Evolutionary conservation across 2,797 vertebrate species (phyloP).

Genomic region (Eleutherodactylus coqui): DNA sequence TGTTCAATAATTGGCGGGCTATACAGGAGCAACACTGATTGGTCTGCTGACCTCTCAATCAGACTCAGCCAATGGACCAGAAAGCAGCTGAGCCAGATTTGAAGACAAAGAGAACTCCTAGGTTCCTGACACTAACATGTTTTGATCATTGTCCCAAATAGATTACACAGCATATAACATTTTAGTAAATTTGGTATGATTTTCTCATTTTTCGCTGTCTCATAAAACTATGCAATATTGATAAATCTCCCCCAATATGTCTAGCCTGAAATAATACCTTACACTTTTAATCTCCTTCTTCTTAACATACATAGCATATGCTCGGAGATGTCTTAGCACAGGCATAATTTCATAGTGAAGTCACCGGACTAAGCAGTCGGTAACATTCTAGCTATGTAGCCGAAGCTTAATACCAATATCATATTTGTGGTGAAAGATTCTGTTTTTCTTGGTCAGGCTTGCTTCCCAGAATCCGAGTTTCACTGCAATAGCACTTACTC

Average conservation of each 20-base stretch:
- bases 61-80: too few species aligned
- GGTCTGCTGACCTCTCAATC: too few species aligned
- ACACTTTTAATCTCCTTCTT: neutral
- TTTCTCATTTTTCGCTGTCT: neutral
- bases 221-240: neutral
- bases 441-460: constrained; percentile 78
- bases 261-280: neutral
- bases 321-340: constrained; percentile 67
- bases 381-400: constrained; percentile 75
- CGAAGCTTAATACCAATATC: constrained; percentile 71
- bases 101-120: too few species aligned
- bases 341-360: constrained; percentile 76
- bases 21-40: too few species aligned
- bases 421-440: constrained; percentile 76
- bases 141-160: neutral
- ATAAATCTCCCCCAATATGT: neutral
- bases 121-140: neutral
- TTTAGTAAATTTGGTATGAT: neutral
- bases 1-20: too few species aligned
- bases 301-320: constrained; percentile 55
- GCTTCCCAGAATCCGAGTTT: constrained; percentile 72
- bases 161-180: neutral
- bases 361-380: constrained; percentile 76
- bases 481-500: constrained; percentile 72
- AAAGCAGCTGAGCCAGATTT: too few species aligned